These are phyloP conservation scores for Iselma pallidipennis DNA, from an alignment of 2,888 invertebrate genomes.

Conservation along the genomic window DNA sequence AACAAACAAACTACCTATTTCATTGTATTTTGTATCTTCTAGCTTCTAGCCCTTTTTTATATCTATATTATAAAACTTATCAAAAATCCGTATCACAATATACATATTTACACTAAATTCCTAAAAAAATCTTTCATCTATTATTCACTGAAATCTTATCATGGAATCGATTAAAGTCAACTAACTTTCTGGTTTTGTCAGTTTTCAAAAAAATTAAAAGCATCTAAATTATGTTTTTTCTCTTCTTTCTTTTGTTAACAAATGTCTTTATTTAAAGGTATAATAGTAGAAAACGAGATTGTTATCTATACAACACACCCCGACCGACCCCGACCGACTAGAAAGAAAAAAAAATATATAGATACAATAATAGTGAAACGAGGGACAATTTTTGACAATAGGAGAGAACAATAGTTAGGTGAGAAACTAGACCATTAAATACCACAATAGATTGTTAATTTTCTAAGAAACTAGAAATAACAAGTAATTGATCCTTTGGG, in stretches of 20 bases:
- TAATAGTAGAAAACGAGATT: slow-evolving; percentile 36
- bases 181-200: slow-evolving; percentile 38
- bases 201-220: slow-evolving; percentile 38
- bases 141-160: slow-evolving; percentile 22
- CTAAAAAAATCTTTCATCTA: slow-evolving; percentile 6
- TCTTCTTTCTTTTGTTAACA: slow-evolving; percentile 30
- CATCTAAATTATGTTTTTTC: slow-evolving; percentile 39
- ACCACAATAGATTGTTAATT: slow-evolving; percentile 21
- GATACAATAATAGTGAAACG: neutral
- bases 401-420: neutral
- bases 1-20: slow-evolving; percentile 21
- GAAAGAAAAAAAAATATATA: too few species aligned
- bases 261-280: slow-evolving; percentile 39
- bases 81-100: slow-evolving; percentile 16
- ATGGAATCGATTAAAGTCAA: slow-evolving; percentile 24
- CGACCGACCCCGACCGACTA: too few species aligned
- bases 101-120: slow-evolving; percentile 24
- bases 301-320: slow-evolving; percentile 27
- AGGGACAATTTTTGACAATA: neutral
- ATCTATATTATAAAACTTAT: too few species aligned
- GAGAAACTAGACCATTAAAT: neutral
- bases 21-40: slow-evolving; percentile 15
- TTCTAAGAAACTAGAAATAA: slow-evolving; percentile 10
- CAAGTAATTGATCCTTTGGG: neutral
- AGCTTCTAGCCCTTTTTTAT: neutral